Evolutionary conservation across 2,888 invertebrate species (phyloP).

Genomic region (Dasypogon diadema): DNA sequence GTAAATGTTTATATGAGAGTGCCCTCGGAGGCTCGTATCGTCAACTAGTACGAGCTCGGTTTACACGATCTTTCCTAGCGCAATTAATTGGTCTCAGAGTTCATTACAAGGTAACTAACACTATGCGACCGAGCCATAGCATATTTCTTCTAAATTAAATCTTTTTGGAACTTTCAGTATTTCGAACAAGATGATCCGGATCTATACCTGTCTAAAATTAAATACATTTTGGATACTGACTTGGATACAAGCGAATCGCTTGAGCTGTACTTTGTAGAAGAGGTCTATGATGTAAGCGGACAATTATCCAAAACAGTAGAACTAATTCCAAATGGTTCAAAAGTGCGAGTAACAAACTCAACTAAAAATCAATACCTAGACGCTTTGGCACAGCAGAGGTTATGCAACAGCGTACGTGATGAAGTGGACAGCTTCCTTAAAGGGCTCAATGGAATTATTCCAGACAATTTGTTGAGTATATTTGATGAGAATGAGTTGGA

Average conservation of each 20-base stretch:
- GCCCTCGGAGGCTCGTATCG: constrained; percentile 90
- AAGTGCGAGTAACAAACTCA: constrained; percentile 73
- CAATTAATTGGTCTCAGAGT: constrained; percentile 94
- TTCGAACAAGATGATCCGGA: constrained; percentile 97
- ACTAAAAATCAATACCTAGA: constrained; percentile 83
- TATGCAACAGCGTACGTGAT: constrained; percentile 83
- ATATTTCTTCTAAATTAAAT: background rate
- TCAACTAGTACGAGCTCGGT: constrained; percentile 89
- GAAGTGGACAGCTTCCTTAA: constrained; percentile 91
- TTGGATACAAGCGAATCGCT: constrained; percentile 81
- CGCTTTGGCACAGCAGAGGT: constrained; percentile 87
- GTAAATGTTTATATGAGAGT: constrained; percentile 94
- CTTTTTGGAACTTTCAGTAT: constrained; percentile 73
- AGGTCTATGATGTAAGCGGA: constrained; percentile 84
- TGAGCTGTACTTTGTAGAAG: constrained; percentile 90
- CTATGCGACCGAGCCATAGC: background rate
- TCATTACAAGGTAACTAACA: constrained; percentile 82
- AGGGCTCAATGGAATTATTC: constrained; percentile 91
- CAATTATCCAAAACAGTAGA: constrained; percentile 84
- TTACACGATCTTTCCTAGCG: constrained; percentile 92
- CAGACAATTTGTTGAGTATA: constrained; percentile 91
- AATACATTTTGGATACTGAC: constrained; percentile 92
- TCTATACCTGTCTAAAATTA: constrained; percentile 91
- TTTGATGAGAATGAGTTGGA: constrained; percentile 97
- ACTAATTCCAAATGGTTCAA: constrained; percentile 85